phyloP scores from a whole-genome alignment of 2,113 vertebrate genomes.

The Furnarius figulus region DNA sequence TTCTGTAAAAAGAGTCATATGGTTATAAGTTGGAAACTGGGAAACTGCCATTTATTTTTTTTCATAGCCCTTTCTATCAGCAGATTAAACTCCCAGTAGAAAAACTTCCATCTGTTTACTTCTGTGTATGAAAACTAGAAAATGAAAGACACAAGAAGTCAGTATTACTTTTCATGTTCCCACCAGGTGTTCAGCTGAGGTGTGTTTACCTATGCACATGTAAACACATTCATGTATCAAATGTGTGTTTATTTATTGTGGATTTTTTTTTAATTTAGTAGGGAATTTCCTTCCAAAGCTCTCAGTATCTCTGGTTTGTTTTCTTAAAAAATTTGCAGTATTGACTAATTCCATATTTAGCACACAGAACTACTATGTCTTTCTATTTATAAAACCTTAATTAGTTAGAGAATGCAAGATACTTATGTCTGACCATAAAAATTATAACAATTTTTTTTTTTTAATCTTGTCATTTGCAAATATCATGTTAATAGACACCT shows the following conservation, averaged over 20 bases:
- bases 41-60: background rate
- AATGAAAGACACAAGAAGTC: background rate
- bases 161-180: background rate
- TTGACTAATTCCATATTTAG: background rate
- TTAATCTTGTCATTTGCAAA: background rate
- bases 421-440: background rate
- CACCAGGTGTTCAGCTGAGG: background rate
- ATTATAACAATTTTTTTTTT: background rate
- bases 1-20: background rate
- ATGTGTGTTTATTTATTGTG: background rate
- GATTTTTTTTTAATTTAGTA: rapidly evolving
- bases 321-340: background rate
- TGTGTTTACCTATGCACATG: background rate
- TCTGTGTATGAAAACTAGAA: background rate
- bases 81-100: background rate
- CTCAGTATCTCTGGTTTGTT: background rate
- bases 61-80: background rate
- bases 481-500: background rate
- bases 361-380: background rate
- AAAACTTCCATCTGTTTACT: background rate
- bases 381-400: background rate
- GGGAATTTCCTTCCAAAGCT: background rate
- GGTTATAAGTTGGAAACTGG: background rate
- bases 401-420: background rate
- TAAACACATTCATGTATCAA: background rate